Evolutionary conservation across 37 sponge, comb jelly and placozoan species (phyloP), one percentile per base, ranked within the genome.

Genomic region (Halisarca cf. caerulea): DNA sequence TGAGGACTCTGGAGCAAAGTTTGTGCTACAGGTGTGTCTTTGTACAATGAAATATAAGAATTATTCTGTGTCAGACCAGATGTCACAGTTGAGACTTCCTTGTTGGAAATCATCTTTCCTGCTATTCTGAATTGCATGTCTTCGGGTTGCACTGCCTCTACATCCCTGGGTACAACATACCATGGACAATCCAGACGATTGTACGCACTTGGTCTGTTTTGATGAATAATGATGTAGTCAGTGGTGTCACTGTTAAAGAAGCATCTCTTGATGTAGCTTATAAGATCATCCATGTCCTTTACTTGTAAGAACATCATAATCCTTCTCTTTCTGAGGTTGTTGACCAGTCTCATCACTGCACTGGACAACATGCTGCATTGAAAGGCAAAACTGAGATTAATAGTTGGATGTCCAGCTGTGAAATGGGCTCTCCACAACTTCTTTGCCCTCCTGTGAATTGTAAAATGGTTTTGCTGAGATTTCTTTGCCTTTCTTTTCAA

Each of bases 311-410:
- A 87, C 59, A 64, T 74, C 44, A 93, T 59, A 44, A 89, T 93
- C 3, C 93, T 90, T 9, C 89, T 84, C 79, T 93, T 93, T 17
- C 93, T 90, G 78, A 80, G 84, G 5, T 84, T 87, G 38, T 90
- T 62, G 30, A 23, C 64, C 64, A 30, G n/a, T 6, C 30, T 28
- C 25, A 28, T n/a, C n/a, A 5, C n/a, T n/a, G 25, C 64, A 62
- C 30, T 62, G 64, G 7, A 62, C 30, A 7, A 7, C 64, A 20
- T 62, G 30, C 7, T 23, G 25, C 18, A 5, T 62, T 62, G 64
- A 28, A 62, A 28, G 6, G 64, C 64, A 6, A 30, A 20, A 30
- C 64, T 23, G 30, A 62, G 64, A 23, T 62, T 62, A 23, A 7
- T 30, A 20, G 64, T 23, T n/a, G 64, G 18, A 30, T 7, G 7